These are phyloP conservation scores for Auanema sp. DNA, from an alignment of 2,888 invertebrate genomes.

Conservation along the genomic window DNA sequence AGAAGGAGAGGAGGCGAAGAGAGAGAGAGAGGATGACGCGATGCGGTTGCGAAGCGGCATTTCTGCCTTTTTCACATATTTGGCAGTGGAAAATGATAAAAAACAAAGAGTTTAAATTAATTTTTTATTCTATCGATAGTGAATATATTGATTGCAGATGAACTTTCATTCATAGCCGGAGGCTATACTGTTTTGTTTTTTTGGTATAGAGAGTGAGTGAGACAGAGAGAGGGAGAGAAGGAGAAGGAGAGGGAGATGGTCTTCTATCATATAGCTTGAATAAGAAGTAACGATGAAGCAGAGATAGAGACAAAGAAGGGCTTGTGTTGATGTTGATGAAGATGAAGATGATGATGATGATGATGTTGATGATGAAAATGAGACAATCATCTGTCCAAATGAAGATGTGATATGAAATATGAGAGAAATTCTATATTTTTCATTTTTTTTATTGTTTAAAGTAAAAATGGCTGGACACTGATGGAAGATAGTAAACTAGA, in stretches of 20 bases:
- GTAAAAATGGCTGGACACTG: too few species aligned
- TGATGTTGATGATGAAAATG: too few species aligned
- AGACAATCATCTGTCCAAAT: too few species aligned
- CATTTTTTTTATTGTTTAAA: too few species aligned
- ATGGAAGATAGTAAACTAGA: neutral
- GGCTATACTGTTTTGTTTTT: neutral
- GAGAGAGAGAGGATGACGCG: neutral
- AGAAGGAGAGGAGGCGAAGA: neutral
- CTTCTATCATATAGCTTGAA: too few species aligned
- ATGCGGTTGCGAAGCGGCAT: neutral
- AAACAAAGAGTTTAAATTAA: constrained; percentile 6
- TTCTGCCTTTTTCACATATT: neutral
- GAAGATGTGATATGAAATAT: too few species aligned
- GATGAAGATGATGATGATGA: too few species aligned
- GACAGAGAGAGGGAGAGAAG: neutral
- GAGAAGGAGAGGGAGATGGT: constrained; percentile 2
- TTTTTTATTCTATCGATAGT: neutral
- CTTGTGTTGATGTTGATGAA: too few species aligned
- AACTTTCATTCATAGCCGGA: neutral
- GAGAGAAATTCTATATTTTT: too few species aligned
- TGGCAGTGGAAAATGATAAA: neutral
- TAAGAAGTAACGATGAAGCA: too few species aligned
- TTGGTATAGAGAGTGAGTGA: neutral
- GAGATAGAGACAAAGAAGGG: too few species aligned
- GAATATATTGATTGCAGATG: neutral